These are phyloP conservation scores for Zaprionus inermis DNA, from an alignment of 1,140 invertebrate species.

Conservation along the genomic window DNA sequence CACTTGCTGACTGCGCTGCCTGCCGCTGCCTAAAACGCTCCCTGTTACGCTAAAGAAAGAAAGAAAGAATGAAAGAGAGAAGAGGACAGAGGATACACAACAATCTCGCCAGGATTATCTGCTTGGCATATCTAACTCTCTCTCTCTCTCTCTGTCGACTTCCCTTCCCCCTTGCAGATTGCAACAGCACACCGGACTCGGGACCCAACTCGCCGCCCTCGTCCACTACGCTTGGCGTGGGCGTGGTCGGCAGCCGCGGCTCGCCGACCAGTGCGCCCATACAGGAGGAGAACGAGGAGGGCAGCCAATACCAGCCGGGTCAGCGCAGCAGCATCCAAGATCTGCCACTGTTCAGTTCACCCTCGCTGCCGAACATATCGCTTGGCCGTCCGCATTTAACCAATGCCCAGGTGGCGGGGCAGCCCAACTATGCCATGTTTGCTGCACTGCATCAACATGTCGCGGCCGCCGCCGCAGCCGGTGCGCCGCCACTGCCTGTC, in stretches of 20 bases:
- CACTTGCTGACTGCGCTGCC: slow-evolving; percentile 6
- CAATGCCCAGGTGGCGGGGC: slow-evolving; percentile 82
- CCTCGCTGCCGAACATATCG: slow-evolving; percentile 98
- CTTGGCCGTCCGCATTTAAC: slow-evolving; percentile 92
- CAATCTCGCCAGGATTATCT: neutral
- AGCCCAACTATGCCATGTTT: slow-evolving; percentile 66
- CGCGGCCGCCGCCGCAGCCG: slow-evolving; percentile 33
- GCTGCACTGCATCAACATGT: slow-evolving; percentile 75
- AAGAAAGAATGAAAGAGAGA: neutral
- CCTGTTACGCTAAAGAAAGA: neutral
- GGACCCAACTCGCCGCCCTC: slow-evolving; percentile 93
- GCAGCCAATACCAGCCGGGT: slow-evolving; percentile 80
- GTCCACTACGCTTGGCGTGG: slow-evolving; percentile 85
- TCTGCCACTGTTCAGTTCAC: slow-evolving; percentile 94
- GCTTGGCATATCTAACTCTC: neutral
- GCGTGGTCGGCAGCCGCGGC: slow-evolving; percentile 84
- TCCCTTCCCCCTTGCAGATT: slow-evolving; percentile 56
- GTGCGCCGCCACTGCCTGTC: slow-evolving; percentile 14
- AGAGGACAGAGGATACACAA: neutral
- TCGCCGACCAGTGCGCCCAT: slow-evolving; percentile 88
- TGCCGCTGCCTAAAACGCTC: slow-evolving; percentile 13
- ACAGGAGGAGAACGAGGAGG: slow-evolving; percentile 88
- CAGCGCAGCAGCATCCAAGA: slow-evolving; percentile 84
- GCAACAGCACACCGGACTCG: slow-evolving; percentile 91
- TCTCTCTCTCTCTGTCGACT: neutral